Base-by-base conservation (phyloP, 2,113 vertebrate genomes). In the Psammodynastes pulverulentus region DNA sequence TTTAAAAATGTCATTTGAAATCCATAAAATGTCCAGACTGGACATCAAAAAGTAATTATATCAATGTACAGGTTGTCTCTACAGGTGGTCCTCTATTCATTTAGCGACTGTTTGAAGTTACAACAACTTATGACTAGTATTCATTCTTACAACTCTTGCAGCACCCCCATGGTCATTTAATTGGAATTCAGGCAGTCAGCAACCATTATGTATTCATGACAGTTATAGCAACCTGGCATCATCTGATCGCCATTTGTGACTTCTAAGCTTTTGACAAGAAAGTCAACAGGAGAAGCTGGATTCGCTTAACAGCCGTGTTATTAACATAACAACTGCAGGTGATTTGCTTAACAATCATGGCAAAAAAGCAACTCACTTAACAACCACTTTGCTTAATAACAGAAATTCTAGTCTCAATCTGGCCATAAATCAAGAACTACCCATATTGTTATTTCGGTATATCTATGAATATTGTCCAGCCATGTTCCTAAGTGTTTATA, bases 21-120 rank as follows among this genome's bases (percentile, higher is more conserved):
- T 91, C 84, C 94, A 95, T 96, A 94, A 92, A 93, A 96, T 93
- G 85, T 93, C 95, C 95, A 96, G 93, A 94, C 94, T 91, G 92
- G 91, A 96, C 90, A 26, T 96, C 93, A 89, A 93, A 92, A 91
- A 90, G 84, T 95, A 96, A 96, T 93, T 95, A 92, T 7, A 29
- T 26, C 3, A 19, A 87, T 45, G 23, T 4, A 29, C 4, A 53
- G n/a, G 12, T 45, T 7, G 15, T 91, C 46, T 29, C 56, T 58
- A 54, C 6, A 58, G 56, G 8, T 10, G 24, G 24, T 3, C n/a
- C 13, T 67, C 62, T 29, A 34, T 67, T 67, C n/a, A 67, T 67
- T 34, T 67, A 67, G 13, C 1, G 13, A 34, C 24, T 29, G 2
- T 34, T 67, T 29, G 34, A 67, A 67, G 12, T 67, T 67, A 34